Evolutionary conservation across 2,113 vertebrate species (phyloP), one percentile per base, ranked within the genome.

Genomic region (Pelusios castaneus): DNA sequence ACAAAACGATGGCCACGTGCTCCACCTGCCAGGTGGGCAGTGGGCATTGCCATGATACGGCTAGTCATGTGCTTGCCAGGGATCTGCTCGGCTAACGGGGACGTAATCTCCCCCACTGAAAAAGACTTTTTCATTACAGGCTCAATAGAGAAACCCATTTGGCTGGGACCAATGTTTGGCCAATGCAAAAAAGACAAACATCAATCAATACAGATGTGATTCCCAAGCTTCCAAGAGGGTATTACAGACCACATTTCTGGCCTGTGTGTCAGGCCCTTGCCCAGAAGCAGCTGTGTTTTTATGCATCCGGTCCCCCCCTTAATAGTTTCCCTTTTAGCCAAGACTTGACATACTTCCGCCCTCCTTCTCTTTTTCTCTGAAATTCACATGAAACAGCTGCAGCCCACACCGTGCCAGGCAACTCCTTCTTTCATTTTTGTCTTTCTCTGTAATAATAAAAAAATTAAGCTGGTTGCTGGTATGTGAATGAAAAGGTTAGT

Each of bases 321-420:
- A 90, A 91, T 27, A 67, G 85, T 91, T 95, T 91, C 88, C n/a
- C 67, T 96, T 96, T 96, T 90, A 92, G 86, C 55, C 80, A 94
- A 96, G 87, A 81, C 85, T 95, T 83, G 84, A 51, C 76, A 25
- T 89, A 89, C 76, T 95, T 96, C 92, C 4, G 2, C 60, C 92
- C 87, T 73, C 41, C 43, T 0, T 0, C 56, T 85, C 75, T 92
- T 91, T 0, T 43, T 87, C 73, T 92, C 89, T 92, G 88, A 95
- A 95, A 94, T 91, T 93, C 91, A 95, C 91, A 92, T 95, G 78
- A 93, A 94, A 90, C 95, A 97, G 96, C 94, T 97, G 94, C 86
- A 95, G 78, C 80, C 78, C 2, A 0, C n/a, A 87, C 80, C 82
- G 89, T 96, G 91, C 93, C 94, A 96, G 94, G 88, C 91, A 94